A percentile compares a stretch with the other conserved stretches of the same genome.
Evolutionary conservation across 2,113 vertebrate genomes (phyloP).

Genomic region (Rhinoderma darwinii): DNA sequence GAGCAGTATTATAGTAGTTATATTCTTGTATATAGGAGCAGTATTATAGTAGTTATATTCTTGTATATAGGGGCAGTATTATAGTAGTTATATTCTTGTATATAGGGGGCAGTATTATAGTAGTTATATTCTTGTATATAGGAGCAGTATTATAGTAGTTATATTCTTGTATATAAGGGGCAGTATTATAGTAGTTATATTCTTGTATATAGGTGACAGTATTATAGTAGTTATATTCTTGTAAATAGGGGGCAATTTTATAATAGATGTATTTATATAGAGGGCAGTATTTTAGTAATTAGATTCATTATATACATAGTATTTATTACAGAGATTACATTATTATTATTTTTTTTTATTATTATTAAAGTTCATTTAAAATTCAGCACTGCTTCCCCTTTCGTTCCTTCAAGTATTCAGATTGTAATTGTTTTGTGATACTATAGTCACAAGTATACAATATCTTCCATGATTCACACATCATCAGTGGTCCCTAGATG

Average conservation of each 20-base stretch:
- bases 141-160: neutral
- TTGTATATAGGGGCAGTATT: neutral
- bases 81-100: constrained; percentile 2
- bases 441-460: too few relatives aligned
- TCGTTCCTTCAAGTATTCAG: too few relatives aligned
- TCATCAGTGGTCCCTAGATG: neutral
- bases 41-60: too few relatives aligned
- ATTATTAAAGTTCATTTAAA: too few relatives aligned
- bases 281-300: neutral
- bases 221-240: neutral
- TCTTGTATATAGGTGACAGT: neutral
- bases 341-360: neutral
- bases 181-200: neutral
- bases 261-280: neutral
- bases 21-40: neutral
- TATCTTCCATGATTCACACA: too few relatives aligned
- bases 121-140: neutral
- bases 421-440: too few relatives aligned
- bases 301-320: neutral
- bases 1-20: neutral
- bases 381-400: too few relatives aligned
- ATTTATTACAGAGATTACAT: neutral
- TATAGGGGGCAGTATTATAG: neutral
- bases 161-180: too few relatives aligned
- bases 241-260: neutral